phyloP scores from a whole-genome alignment of 37 sponge, comb jelly and placozoan genomes.

The Hexactinellida sp. region DNA sequence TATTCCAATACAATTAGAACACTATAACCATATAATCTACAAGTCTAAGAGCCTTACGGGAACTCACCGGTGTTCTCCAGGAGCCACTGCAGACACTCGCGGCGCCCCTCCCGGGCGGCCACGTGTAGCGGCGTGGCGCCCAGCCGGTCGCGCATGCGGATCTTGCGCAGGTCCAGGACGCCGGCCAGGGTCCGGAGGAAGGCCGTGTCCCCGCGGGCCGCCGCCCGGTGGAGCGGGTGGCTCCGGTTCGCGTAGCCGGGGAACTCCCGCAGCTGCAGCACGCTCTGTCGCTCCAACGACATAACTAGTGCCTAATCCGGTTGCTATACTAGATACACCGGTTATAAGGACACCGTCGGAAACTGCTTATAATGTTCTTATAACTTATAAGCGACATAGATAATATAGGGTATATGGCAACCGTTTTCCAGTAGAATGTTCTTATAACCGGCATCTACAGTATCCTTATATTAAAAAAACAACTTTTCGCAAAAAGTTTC shows the following conservation, averaged over 20 bases:
- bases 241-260: neutral
- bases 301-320: too few relatives aligned
- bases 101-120: neutral
- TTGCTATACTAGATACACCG: too few relatives aligned
- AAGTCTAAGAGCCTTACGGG: too few relatives aligned
- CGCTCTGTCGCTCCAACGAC: neutral
- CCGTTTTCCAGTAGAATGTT: too few relatives aligned
- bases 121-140: constrained; percentile 1
- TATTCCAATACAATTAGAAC: too few relatives aligned
- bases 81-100: neutral
- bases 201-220: neutral
- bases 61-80: neutral
- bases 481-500: too few relatives aligned
- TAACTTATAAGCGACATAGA: too few relatives aligned
- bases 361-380: too few relatives aligned
- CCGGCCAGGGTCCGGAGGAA: neutral
- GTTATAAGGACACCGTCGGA: too few relatives aligned
- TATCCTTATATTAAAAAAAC: too few relatives aligned
- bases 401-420: too few relatives aligned
- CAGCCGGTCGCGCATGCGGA: neutral
- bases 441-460: too few relatives aligned
- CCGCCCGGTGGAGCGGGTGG: neutral
- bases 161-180: neutral
- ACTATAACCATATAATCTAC: neutral
- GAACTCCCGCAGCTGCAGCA: neutral